Evolutionary conservation across 2,888 invertebrate species (phyloP).

Genomic region (Erebia palarica): DNA sequence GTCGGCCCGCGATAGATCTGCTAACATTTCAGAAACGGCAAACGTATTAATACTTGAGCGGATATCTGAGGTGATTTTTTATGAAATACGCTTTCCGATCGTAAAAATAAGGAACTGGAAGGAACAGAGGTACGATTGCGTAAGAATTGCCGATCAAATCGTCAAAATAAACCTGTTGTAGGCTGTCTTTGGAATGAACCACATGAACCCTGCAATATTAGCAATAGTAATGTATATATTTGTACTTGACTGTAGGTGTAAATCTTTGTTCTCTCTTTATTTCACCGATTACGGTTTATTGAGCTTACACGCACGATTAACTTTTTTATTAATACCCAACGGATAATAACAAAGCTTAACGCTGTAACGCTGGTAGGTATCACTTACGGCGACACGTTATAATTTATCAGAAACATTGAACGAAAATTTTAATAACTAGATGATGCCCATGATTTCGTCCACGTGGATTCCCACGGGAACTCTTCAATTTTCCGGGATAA

Average conservation of each 20-base stretch:
- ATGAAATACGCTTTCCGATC: not conserved
- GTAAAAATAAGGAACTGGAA: not conserved
- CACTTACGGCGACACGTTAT: not conserved
- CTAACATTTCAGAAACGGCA: conserved; percentile 41
- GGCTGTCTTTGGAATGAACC: conserved; percentile 4
- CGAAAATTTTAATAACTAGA: too few relatives aligned
- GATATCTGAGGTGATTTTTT: conserved; percentile 10
- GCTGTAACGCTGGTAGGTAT: not conserved
- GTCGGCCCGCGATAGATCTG: conserved; percentile 38
- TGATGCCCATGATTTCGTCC: too few relatives aligned
- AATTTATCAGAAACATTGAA: not conserved
- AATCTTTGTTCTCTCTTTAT: conserved; percentile 34
- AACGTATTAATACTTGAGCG: conserved; percentile 37
- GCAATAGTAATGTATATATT: not conserved
- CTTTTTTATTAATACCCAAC: conserved; percentile 71
- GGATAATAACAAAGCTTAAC: conserved; percentile 32
- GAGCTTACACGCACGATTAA: conserved; percentile 64
- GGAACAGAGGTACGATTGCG: too few relatives aligned
- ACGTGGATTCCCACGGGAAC: too few relatives aligned
- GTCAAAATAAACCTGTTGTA: too few relatives aligned
- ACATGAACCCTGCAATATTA: conserved; percentile 5
- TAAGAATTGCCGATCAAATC: too few relatives aligned
- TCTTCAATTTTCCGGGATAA: too few relatives aligned
- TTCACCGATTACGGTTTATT: conserved; percentile 43
- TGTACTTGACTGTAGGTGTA: not conserved